These are phyloP conservation scores for Hypothenemus hampei DNA, from an alignment of 1,140 invertebrate species.

Conservation along the genomic window DNA sequence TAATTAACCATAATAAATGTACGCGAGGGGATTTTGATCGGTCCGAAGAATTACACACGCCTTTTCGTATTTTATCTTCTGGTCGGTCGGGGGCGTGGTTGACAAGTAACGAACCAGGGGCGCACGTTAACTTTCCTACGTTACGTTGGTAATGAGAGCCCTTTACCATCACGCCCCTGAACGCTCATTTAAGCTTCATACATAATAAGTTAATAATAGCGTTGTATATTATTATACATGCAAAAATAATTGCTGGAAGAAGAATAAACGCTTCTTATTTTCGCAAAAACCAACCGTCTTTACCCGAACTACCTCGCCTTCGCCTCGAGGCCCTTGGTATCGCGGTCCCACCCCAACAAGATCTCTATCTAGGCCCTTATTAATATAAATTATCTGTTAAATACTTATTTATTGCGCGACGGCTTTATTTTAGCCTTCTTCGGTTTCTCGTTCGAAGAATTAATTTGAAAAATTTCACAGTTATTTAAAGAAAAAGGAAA, in stretches of 20 bases:
- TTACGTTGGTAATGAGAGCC: conserved; percentile 3
- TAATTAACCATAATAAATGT: conserved; percentile 41
- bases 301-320: conserved; percentile 14
- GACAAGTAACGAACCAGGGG: conserved; percentile 15
- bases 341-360: conserved; percentile 20
- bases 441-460: too few relatives aligned
- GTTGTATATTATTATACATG: conserved; percentile 19
- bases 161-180: not conserved
- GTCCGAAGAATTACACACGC: conserved; percentile 33
- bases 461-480: too few relatives aligned
- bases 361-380: conserved; percentile 28
- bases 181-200: conserved; percentile 15
- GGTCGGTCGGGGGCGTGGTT: conserved; percentile 30
- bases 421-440: conserved; percentile 10
- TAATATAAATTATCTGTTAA: conserved; percentile 31
- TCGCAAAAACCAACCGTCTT: conserved; percentile 19
- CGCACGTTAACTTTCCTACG: too few relatives aligned
- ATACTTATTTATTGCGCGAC: conserved; percentile 26
- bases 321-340: conserved; percentile 13
- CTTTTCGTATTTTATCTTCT: conserved; percentile 37
- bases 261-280: conserved; percentile 26
- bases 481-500: too few relatives aligned
- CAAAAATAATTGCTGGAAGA: conserved; percentile 27
- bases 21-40: conserved; percentile 35
- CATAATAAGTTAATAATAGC: conserved; percentile 25